Evolutionary conservation across 2,797 vertebrate genomes (phyloP), one percentile per base, ranked within the genome.

Genomic region (Cirrhinus molitorella): DNA sequence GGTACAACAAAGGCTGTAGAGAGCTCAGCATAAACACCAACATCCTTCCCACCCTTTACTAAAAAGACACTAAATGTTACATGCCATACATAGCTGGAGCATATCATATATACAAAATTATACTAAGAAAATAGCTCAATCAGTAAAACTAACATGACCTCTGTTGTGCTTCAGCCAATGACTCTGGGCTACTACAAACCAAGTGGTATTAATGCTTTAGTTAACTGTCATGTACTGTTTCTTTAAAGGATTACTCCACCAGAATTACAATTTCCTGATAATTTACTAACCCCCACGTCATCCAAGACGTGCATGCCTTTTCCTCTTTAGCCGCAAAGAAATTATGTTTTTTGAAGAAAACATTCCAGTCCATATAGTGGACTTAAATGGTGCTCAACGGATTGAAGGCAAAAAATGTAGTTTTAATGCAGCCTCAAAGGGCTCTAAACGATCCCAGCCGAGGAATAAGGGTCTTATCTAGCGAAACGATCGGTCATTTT

Each of bases 11-110:
- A 80, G 87, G 90, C 87, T 80, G 83, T 91, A 90, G 88, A 85
- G 91, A 89, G 90, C 55, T 81, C 87, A 85, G 88, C 93, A 92
- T 91, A 88, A 93, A 80, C 47, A 70, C 65, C 40, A 78, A 71
- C 23, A 25, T 78, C 76, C 61, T 40, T 34, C 34, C 79, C 53
- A 55, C 45, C 25, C 21, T 37, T 21, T 75, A 86, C 55, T 63
- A 21, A 81, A 84, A 82, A 80, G 90, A 90, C 89, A 88, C 85
- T 70, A 61, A 47, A 75, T 81, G 90, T 83, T 51, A 43, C 83
- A 83, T 80, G 57, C 80, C 57, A 78, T 49, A 65, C 53, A 78
- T 66, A 70, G 9, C 43, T 13, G 37, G 16, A 51, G 55, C 40
- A 63, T 49, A 61, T 19, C 3, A 28, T 80, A 80, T 68, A 37